Conservation (phyloP, 2,797 vertebrate species). For the Sitta carolinensis region DNA sequence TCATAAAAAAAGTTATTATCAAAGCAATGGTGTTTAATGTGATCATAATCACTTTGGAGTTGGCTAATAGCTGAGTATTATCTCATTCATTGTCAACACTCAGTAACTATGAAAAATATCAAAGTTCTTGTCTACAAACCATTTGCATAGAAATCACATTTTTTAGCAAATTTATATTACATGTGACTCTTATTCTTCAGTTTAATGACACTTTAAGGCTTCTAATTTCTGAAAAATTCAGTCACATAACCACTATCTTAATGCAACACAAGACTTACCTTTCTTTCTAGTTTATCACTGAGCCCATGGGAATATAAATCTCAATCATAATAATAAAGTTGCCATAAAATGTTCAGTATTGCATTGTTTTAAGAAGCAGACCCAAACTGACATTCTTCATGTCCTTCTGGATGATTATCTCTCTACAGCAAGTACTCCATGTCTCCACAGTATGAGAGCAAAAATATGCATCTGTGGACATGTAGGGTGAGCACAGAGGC, state of each 20-base stretch:
- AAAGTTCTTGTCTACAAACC: not conserved
- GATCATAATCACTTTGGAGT: not conserved
- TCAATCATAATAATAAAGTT: not conserved
- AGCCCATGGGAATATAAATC: not conserved
- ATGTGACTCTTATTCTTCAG: not conserved
- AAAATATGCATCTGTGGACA: not conserved
- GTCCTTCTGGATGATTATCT: not conserved
- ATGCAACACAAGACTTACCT: not conserved
- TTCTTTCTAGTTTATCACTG: not conserved
- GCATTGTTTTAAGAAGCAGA: not conserved
- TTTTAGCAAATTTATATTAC: not conserved
- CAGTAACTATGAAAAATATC: not conserved
- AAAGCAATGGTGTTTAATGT: not conserved
- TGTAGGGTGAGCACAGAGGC: not conserved
- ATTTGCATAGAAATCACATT: not conserved
- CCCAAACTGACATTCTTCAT: not conserved
- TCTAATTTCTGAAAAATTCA: not conserved
- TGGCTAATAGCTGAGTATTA: not conserved
- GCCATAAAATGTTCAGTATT: not conserved
- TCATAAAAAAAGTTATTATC: not conserved
- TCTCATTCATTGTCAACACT: not conserved
- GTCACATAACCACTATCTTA: not conserved
- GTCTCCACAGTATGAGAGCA: not conserved
- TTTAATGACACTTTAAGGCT: not conserved
- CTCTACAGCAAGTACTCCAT: not conserved